These are phyloP conservation scores for Timema podura DNA, from an alignment of 2,888 invertebrate genomes.

Conservation along the genomic window DNA sequence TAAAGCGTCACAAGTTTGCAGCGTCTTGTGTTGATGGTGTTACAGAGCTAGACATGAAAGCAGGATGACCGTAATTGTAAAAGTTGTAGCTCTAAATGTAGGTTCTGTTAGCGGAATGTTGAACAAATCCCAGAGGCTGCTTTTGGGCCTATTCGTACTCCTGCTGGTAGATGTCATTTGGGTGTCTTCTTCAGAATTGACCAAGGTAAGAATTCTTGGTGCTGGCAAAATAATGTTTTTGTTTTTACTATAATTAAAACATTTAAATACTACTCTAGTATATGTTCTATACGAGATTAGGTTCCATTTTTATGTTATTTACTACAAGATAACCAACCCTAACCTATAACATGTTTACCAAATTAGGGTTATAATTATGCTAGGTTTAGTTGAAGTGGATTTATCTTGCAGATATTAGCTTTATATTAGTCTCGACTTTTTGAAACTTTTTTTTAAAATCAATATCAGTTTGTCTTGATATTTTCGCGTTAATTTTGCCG, in stretches of 20 bases:
- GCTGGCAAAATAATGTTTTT: background rate
- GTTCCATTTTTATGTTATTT: background rate
- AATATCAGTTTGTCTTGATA: too few relatives aligned
- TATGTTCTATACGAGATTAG: background rate
- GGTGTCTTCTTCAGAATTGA: constrained; percentile 93
- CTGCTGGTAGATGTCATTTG: constrained; percentile 91
- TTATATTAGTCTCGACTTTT: too few relatives aligned
- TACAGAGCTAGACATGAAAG: constrained; percentile 19
- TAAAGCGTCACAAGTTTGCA: too few relatives aligned
- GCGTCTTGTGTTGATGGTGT: too few relatives aligned
- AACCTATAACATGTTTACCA: too few relatives aligned
- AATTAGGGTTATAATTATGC: too few relatives aligned
- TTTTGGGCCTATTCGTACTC: constrained; percentile 81
- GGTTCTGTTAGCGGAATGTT: constrained; percentile 43
- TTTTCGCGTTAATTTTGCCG: too few relatives aligned
- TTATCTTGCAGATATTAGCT: too few relatives aligned
- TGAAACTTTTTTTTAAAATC: too few relatives aligned
- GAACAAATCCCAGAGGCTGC: constrained; percentile 66
- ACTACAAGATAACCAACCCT: background rate
- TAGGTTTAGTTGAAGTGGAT: too few relatives aligned
- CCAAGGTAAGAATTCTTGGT: constrained; percentile 63
- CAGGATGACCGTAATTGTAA: constrained; percentile 28
- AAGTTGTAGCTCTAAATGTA: constrained; percentile 19
- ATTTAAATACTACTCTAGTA: background rate
- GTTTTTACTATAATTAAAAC: background rate